phyloP scores from a whole-genome alignment of 1,140 invertebrate species.

The Zaprionus vittiger region DNA sequence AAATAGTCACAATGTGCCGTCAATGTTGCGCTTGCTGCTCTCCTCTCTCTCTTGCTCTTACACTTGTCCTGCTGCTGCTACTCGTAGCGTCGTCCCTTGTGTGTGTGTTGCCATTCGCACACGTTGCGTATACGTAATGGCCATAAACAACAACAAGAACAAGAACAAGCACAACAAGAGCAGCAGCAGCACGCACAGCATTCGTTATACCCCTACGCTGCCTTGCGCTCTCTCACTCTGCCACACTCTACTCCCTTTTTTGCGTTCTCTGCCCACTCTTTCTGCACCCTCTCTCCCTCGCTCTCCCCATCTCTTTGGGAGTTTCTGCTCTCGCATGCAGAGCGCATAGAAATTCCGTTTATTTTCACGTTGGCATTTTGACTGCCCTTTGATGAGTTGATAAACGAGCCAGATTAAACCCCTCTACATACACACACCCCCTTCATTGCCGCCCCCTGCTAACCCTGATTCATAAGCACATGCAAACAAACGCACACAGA shows the following conservation, averaged over 20 bases:
- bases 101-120: slow-evolving; percentile 73
- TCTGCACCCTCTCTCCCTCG: background rate
- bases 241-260: no score
- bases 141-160: slow-evolving; percentile 64
- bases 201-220: slow-evolving; percentile 49
- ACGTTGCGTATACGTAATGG: slow-evolving; percentile 80
- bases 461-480: background rate
- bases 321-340: slow-evolving; percentile 32
- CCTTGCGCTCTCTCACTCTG: background rate
- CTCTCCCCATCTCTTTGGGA: background rate
- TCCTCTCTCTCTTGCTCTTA: slow-evolving; percentile 18
- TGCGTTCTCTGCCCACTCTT: background rate
- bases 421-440: background rate
- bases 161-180: slow-evolving; percentile 49
- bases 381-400: slow-evolving; percentile 76
- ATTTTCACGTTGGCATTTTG: slow-evolving; percentile 68
- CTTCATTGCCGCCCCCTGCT: background rate
- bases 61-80: slow-evolving; percentile 21
- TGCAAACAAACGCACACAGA: slow-evolving; percentile 22
- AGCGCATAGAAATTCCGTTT: slow-evolving; percentile 67
- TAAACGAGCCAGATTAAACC: slow-evolving; percentile 53
- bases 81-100: slow-evolving; percentile 45
- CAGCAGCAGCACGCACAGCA: slow-evolving; percentile 8
- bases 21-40: slow-evolving; percentile 29
- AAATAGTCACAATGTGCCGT: slow-evolving; percentile 51